Evolutionary conservation across 1,140 invertebrate species (phyloP).

Genomic region (Calosoma granatense): DNA sequence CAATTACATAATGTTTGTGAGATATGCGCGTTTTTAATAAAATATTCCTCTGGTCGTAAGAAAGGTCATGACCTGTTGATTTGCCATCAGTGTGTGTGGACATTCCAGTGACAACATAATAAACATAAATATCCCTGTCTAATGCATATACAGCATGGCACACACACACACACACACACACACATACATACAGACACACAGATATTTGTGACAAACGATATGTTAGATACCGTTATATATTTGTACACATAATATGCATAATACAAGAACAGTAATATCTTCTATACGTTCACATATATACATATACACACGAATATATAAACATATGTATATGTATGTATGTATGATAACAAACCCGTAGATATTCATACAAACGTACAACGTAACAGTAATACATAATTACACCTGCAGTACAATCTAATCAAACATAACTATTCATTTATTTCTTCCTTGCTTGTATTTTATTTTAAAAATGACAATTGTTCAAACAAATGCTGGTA

Average conservation of each 20-base stretch:
- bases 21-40: no score
- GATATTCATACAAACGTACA: neutral
- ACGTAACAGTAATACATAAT: neutral
- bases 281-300: neutral
- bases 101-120: no score
- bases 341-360: neutral
- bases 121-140: neutral
- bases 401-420: neutral
- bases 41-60: no score
- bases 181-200: neutral
- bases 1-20: no score
- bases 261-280: neutral
- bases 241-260: neutral
- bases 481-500: neutral
- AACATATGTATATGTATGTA: neutral
- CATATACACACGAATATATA: neutral
- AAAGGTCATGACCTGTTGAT: no score
- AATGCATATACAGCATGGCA: neutral
- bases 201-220: neutral
- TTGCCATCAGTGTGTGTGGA: no score
- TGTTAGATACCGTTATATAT: neutral
- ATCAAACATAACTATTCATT: neutral
- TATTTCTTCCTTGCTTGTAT: neutral
- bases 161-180: conserved; percentile 1
- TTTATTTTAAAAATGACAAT: conserved; percentile 1